Conservation (phyloP, 2,797 vertebrate species). For the Bradypodion ventrale region DNA sequence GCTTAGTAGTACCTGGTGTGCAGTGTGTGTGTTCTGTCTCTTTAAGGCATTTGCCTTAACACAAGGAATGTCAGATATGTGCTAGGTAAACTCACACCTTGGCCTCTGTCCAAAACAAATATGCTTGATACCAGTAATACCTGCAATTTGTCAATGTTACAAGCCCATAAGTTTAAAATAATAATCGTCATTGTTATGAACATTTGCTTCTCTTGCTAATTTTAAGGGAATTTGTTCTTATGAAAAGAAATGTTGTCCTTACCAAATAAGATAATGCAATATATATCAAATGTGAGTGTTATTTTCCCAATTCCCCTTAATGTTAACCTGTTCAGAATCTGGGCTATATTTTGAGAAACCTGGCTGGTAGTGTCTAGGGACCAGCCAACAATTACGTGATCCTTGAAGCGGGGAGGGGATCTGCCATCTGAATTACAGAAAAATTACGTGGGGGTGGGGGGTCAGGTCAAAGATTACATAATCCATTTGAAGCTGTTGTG, state of each 20-base stretch:
- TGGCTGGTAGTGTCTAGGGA: too few species aligned
- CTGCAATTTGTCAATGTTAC: not conserved
- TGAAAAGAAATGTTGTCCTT: not conserved
- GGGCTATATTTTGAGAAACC: too few species aligned
- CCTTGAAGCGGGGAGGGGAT: too few species aligned
- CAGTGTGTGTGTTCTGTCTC: not conserved
- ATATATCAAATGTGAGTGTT: too few species aligned
- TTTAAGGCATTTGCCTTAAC: not conserved
- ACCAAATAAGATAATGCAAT: not conserved
- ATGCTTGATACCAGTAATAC: not conserved
- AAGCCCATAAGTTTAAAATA: not conserved
- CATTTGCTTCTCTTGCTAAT: not conserved
- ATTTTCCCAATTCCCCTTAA: too few species aligned
- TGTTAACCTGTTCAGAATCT: too few species aligned
- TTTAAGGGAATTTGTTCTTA: not conserved
- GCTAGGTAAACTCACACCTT: conserved; percentile 34
- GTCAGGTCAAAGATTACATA: too few species aligned
- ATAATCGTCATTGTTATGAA: not conserved
- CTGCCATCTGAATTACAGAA: too few species aligned
- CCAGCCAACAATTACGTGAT: too few species aligned
- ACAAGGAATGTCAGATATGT: not conserved
- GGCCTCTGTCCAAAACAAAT: conserved; percentile 16
- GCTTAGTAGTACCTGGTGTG: not conserved
- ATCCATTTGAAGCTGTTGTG: too few species aligned
- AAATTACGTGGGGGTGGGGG: too few species aligned